phyloP scores from a whole-genome alignment of 1,140 invertebrate genomes.

The Tenebrio molitor region DNA sequence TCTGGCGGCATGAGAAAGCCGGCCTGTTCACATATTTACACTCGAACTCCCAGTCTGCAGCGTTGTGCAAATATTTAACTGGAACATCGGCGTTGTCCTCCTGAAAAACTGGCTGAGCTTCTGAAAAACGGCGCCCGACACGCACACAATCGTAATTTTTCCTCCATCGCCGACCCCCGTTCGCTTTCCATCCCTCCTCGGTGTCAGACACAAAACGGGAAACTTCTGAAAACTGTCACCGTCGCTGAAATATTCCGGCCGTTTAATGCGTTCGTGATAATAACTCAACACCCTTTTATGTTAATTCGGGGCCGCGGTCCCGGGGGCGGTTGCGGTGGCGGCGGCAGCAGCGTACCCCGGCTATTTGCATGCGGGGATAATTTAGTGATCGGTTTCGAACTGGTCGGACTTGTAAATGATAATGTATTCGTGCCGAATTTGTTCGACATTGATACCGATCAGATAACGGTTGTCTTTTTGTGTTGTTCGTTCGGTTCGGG shows the following conservation, averaged over 20 bases:
- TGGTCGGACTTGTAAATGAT: slow-evolving; percentile 19
- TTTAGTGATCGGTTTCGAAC: slow-evolving; percentile 31
- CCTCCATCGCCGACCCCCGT: too few species aligned
- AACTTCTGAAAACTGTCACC: slow-evolving; percentile 22
- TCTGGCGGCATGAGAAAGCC: slow-evolving; percentile 12
- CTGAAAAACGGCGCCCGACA: slow-evolving; percentile 4
- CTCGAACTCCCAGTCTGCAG: slow-evolving; percentile 23
- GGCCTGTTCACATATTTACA: slow-evolving; percentile 31
- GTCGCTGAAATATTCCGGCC: slow-evolving; percentile 25
- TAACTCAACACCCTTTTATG: slow-evolving; percentile 37
- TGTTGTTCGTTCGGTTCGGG: neutral
- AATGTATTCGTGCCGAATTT: slow-evolving; percentile 40
- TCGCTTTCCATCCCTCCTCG: neutral
- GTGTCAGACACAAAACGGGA: slow-evolving; percentile 1
- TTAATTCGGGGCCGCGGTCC: too few species aligned
- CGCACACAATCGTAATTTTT: slow-evolving; percentile 21
- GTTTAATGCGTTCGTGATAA: slow-evolving; percentile 1
- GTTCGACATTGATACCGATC: slow-evolving; percentile 37
- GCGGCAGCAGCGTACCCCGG: too few species aligned
- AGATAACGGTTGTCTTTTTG: slow-evolving; percentile 31
- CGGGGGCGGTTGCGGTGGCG: too few species aligned
- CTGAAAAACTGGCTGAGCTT: slow-evolving; percentile 23
- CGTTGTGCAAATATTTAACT: slow-evolving; percentile 30
- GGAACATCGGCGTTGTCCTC: slow-evolving; percentile 1
- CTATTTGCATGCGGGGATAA: slow-evolving; percentile 36